Conservation (phyloP, 2,113 vertebrate species). For the Cervus canadensis region DNA sequence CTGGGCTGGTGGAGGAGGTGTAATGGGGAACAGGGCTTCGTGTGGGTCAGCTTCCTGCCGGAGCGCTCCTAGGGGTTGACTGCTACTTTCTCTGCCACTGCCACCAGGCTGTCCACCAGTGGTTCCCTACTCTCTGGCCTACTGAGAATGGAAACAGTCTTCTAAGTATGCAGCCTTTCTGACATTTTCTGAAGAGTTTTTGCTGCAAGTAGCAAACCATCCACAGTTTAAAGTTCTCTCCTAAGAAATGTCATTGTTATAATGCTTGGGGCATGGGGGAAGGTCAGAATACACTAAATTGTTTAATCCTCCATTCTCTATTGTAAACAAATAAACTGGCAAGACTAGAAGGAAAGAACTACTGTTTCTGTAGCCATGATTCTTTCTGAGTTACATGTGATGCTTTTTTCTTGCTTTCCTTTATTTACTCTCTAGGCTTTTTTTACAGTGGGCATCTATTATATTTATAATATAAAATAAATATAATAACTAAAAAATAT, state of each 20-base stretch:
- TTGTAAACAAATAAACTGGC: not conserved
- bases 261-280: not conserved
- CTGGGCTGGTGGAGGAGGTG: not conserved
- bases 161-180: not conserved
- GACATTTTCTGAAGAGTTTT: conserved; percentile 29
- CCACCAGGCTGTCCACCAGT: not conserved
- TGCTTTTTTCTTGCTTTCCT: not conserved
- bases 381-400: not conserved
- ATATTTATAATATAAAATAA: not conserved
- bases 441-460: not conserved
- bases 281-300: not conserved
- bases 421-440: not conserved
- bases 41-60: not conserved
- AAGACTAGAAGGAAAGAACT: not conserved
- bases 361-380: not conserved
- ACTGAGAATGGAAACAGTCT: not conserved
- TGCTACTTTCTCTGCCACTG: not conserved
- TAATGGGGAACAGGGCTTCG: not conserved
- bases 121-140: not conserved
- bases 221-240: conserved; percentile 33
- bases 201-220: not conserved
- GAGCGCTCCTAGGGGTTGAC: not conserved
- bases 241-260: conserved; percentile 17
- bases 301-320: not conserved
- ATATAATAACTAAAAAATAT: not conserved